Evolutionary conservation across 1,140 invertebrate genomes (phyloP), one percentile per base, ranked within the genome.

Genomic region (Aethina tumida): DNA sequence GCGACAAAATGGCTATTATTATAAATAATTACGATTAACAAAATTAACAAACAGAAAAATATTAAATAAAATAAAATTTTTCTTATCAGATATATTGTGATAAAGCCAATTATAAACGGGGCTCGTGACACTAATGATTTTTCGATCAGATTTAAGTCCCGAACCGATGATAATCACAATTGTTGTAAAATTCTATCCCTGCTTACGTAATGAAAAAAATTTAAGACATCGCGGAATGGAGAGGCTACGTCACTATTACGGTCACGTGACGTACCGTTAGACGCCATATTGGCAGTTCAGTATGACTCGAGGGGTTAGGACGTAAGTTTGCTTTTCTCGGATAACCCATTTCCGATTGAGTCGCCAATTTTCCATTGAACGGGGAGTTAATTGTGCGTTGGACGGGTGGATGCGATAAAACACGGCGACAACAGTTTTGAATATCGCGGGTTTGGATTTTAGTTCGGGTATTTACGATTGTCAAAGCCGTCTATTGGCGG

Each of bases 271-370:
- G 52, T 50, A 53, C 59, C 58, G 60, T 62, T 56, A 58, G 63
- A 59, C 65, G 65, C 65, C 65, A 67, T 67, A 64, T 67, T 67
- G 63, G 62, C 61, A 66, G 62, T 64, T 64, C 59, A 51, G 54
- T 60, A 50, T 47, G 50, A 50, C 53, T 53, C 49, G 47, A 55
- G 56, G 59, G 59, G 58, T 56, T 61, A 59, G 55, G 52, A 53
- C 49, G 56, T 55, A 51, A 39, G 40, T 50, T 43, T 44, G 31
- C 34, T 34, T 35, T 35, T 43, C 34, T 43, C 25, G 31, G 14
- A 24, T 35, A 44, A 45, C 52, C 49, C 20, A 7, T 28, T 19
- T 27, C 28, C 21, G 20, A 17, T 35, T 18, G 18, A 13, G 35
- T 13, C 18, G 5, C 33, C 28, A 35, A 41, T 34, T 41, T 34